These are phyloP conservation scores for Dryomyza anilis DNA, from an alignment of 2,888 invertebrate species.

Conservation along the genomic window DNA sequence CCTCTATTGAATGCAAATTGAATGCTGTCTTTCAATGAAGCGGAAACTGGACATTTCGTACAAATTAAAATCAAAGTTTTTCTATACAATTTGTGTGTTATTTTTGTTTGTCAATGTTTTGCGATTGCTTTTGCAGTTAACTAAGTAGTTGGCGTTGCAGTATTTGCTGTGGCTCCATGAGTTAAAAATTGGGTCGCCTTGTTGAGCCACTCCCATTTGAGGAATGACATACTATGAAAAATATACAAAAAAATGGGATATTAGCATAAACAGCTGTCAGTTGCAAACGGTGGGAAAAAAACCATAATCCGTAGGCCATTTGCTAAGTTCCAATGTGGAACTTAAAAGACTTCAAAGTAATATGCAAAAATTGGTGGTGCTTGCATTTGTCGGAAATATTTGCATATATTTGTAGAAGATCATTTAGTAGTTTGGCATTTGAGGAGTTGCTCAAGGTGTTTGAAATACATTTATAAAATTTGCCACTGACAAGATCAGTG, in stretches of 20 bases:
- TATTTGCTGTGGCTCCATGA: background rate
- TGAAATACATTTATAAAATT: too few relatives aligned
- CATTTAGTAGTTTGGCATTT: too few relatives aligned
- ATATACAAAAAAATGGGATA: too few relatives aligned
- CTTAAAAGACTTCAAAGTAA: too few relatives aligned
- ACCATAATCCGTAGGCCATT: background rate
- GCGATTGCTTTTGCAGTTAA: background rate
- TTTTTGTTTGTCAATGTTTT: background rate
- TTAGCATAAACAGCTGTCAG: constrained; percentile 26
- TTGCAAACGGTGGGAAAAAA: constrained; percentile 22
- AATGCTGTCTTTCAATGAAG: constrained; percentile 26
- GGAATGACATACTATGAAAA: constrained; percentile 20
- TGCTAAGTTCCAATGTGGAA: too few relatives aligned
- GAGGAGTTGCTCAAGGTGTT: too few relatives aligned
- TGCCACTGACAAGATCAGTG: too few relatives aligned
- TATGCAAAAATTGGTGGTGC: too few relatives aligned
- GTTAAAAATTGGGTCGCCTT: constrained; percentile 22
- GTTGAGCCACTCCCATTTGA: constrained; percentile 27
- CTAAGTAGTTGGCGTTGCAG: background rate
- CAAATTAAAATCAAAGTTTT: constrained; percentile 7
- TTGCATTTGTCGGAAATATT: too few relatives aligned
- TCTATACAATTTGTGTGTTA: background rate
- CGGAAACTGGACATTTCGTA: constrained; percentile 31
- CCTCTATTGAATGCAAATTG: background rate
- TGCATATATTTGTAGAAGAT: too few relatives aligned